A percentile compares a stretch with the other conserved stretches of the same genome.
phyloP scores from a whole-genome alignment of 2,888 invertebrate species.

The Drosophila vallismaia region DNA sequence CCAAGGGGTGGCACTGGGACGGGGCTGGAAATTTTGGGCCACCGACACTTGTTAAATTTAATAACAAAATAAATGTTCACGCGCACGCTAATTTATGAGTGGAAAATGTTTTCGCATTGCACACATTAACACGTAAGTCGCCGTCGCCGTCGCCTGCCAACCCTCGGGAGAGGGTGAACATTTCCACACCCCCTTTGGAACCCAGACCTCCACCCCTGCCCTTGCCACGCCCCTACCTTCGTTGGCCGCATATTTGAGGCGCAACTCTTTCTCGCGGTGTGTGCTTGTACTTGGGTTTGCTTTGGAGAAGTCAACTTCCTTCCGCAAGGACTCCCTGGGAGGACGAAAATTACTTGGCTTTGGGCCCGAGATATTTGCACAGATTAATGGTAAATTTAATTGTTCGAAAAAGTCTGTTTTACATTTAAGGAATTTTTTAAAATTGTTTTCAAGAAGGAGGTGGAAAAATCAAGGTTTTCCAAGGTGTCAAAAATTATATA shows the following conservation, averaged over 20 bases:
- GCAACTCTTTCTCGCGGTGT: conserved; percentile 18
- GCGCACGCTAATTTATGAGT: conserved; percentile 80
- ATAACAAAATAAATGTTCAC: conserved; percentile 82
- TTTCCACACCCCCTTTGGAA: not conserved
- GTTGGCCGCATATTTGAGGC: conserved; percentile 20
- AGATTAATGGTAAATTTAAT: conserved; percentile 26
- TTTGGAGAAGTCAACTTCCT: conserved; percentile 23
- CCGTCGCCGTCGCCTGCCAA: not conserved
- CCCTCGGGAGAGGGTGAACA: too few species aligned
- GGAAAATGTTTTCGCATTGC: conserved; percentile 58
- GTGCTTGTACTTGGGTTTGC: not conserved
- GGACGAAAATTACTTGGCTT: conserved; percentile 7
- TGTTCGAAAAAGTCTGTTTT: conserved; percentile 8
- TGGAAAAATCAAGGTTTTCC: too few species aligned
- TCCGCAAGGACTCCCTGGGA: conserved; percentile 10
- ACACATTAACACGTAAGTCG: conserved; percentile 68
- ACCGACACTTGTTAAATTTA: conserved; percentile 77
- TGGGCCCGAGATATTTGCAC: conserved; percentile 4
- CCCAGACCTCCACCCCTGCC: not conserved
- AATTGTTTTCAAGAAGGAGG: conserved; percentile 5
- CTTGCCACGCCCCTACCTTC: not conserved
- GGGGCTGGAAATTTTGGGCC: conserved; percentile 8
- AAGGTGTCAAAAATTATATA: not conserved
- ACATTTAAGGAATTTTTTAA: conserved; percentile 18
- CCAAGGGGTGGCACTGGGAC: not conserved